phyloP scores from a whole-genome alignment of 2,113 vertebrate genomes.

The Podarcis cretensis region DNA sequence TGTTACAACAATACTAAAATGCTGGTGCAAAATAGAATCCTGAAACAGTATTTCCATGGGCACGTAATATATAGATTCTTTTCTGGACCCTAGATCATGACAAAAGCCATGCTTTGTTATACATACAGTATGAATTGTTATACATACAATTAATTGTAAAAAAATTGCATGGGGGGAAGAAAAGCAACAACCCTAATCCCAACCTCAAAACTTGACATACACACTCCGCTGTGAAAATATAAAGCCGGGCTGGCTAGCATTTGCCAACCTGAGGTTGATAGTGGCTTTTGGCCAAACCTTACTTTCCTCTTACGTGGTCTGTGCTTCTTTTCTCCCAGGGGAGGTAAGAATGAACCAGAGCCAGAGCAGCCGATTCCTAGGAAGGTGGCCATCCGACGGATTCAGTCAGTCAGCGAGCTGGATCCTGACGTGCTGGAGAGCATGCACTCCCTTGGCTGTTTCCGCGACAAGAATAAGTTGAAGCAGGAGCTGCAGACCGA shows the following conservation, averaged over 20 bases:
- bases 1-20: not conserved
- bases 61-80: not conserved
- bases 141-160: too few relatives aligned
- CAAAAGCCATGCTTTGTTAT: not conserved
- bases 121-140: not conserved
- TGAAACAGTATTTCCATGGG: not conserved
- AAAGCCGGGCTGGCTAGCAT: too few relatives aligned
- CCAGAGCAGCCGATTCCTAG: constrained; percentile 29
- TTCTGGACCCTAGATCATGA: not conserved
- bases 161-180: too few relatives aligned
- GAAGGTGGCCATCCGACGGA: constrained; percentile 23
- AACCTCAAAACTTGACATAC: too few relatives aligned
- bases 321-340: not conserved
- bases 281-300: too few relatives aligned
- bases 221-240: too few relatives aligned
- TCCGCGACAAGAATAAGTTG: constrained; percentile 88
- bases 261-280: too few relatives aligned
- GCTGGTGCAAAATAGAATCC: not conserved
- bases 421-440: constrained; percentile 92
- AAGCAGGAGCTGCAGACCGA: constrained; percentile 89
- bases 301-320: not conserved
- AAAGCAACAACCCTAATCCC: too few relatives aligned
- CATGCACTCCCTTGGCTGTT: constrained; percentile 92
- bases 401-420: constrained; percentile 80
- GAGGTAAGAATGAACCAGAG: constrained; percentile 30